Conservation (phyloP, 64 coral and sea anemone species). For the Pocillopora damicornis region DNA sequence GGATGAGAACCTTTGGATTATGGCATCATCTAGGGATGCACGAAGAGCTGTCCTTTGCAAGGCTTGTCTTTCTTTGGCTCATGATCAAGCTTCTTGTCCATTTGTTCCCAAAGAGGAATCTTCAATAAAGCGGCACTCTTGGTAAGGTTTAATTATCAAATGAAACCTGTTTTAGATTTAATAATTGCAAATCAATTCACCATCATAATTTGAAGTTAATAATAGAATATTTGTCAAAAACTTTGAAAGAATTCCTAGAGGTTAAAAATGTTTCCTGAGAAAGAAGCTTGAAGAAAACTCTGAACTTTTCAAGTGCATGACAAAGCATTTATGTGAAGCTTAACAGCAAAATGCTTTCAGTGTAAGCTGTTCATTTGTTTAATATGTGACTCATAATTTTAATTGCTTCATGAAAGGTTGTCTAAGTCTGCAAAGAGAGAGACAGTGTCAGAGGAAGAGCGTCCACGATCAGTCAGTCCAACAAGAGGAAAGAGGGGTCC, state of each 20-base stretch:
- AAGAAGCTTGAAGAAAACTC: too few species aligned
- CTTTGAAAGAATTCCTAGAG: too few species aligned
- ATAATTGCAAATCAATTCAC: too few species aligned
- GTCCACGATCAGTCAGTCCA: conserved; percentile 63
- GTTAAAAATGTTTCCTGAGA: too few species aligned
- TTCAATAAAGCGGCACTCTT: conserved; percentile 32
- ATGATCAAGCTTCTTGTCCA: conserved; percentile 76
- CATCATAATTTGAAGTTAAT: too few species aligned
- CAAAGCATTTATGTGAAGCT: too few species aligned
- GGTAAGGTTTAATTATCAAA: conserved; percentile 6
- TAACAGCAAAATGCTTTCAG: too few species aligned
- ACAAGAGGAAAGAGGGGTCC: conserved; percentile 42
- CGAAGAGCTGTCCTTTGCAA: conserved; percentile 72
- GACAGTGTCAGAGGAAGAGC: neutral
- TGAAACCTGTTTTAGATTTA: too few species aligned
- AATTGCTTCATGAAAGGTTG: neutral
- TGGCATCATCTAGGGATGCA: conserved; percentile 81
- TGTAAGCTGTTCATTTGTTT: neutral
- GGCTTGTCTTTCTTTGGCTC: conserved; percentile 81
- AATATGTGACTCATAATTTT: neutral
- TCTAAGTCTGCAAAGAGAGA: conserved; percentile 10
- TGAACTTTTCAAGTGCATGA: too few species aligned
- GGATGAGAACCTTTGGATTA: conserved; percentile 89
- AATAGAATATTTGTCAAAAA: too few species aligned
- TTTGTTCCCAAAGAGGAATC: conserved; percentile 45